These are phyloP conservation scores for Zaprionus inermis DNA, from an alignment of 1,140 invertebrate genomes.

Conservation along the genomic window DNA sequence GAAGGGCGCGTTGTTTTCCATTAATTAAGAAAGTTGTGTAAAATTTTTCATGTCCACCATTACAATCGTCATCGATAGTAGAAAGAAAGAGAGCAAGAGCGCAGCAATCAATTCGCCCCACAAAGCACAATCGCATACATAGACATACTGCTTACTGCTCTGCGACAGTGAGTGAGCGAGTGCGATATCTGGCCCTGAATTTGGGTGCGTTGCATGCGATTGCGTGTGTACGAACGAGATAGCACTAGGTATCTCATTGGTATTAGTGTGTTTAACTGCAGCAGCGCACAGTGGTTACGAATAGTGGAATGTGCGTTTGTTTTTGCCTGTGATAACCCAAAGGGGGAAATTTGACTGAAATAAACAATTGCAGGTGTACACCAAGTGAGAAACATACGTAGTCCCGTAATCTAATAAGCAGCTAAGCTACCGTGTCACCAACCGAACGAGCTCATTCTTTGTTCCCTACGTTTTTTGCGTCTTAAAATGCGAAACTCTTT, in stretches of 20 bases:
- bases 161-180: constrained; percentile 33
- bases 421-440: not conserved
- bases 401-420: constrained; percentile 16
- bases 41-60: constrained; percentile 77
- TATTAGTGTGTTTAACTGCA: constrained; percentile 60
- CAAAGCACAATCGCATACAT: constrained; percentile 29
- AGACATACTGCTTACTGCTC: constrained; percentile 15
- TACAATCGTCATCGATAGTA: constrained; percentile 63
- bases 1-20: constrained; percentile 51
- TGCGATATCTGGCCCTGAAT: constrained; percentile 63
- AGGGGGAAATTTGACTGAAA: constrained; percentile 30
- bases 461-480: constrained; percentile 46
- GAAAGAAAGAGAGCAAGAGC: constrained; percentile 58
- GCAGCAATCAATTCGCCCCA: constrained; percentile 56
- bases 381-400: not conserved
- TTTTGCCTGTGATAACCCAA: constrained; percentile 40
- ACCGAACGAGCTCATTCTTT: constrained; percentile 26
- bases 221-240: constrained; percentile 50
- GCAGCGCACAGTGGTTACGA: constrained; percentile 63
- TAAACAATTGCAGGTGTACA: constrained; percentile 30
- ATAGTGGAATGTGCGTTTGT: constrained; percentile 30
- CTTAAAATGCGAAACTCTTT: constrained; percentile 35
- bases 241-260: constrained; percentile 33
- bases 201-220: constrained; percentile 69
- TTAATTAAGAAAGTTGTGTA: constrained; percentile 82